Evolutionary conservation across 2,888 invertebrate genomes (phyloP), one percentile per base, ranked within the genome.

Genomic region (Calameuta filiformis): DNA sequence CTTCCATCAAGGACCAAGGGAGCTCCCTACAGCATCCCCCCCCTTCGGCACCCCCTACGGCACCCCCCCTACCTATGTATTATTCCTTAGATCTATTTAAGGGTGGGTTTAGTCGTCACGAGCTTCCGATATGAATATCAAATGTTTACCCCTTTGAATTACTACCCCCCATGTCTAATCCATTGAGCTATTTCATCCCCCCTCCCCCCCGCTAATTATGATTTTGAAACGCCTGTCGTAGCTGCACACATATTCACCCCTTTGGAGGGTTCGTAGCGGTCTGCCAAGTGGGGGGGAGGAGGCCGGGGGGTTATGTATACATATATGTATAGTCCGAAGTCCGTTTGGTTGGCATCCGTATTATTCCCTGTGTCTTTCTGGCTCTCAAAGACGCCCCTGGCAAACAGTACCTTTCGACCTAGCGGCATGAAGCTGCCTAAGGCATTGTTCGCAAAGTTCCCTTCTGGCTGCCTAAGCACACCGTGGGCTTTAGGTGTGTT

Each of bases 401-500:
- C 12, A 12, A 12, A 40, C 15, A 40, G 12, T 40, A 3, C 4
- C 15, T 15, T 15, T 12, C 37, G 12, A 40, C 23, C 23, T 56
- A 31, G 15, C 31, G 31, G 71, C 31, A 31, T 30, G 30, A 15
- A 30, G 9, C 30, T 30, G 12, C 30, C 33, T 31, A n/a, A 33
- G 71, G 31, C 71, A 31, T 30, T 30, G 31, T 71, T 71, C 71
- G 2, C 11, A 30, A 33, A 33, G 12, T 71, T 33, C 31, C 9
- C 33, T 71, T 33, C 31, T 30, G 71, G 33, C 75, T 35, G 73
- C 35, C 69, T 77, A 68, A 77, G 71, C 71, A 37, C 74, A 76
- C 73, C 75, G 15, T 31, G n/a, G 79, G 77, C 68, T 75, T 75
- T 75, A 75, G 75, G 56, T 35, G 68, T 56, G 74, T 40, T 35